Percentiles rank a stretch among this genome's conserved stretches.
Conservation (phyloP, 2,888 invertebrate genomes). For the Parnassius orleans region DNA sequence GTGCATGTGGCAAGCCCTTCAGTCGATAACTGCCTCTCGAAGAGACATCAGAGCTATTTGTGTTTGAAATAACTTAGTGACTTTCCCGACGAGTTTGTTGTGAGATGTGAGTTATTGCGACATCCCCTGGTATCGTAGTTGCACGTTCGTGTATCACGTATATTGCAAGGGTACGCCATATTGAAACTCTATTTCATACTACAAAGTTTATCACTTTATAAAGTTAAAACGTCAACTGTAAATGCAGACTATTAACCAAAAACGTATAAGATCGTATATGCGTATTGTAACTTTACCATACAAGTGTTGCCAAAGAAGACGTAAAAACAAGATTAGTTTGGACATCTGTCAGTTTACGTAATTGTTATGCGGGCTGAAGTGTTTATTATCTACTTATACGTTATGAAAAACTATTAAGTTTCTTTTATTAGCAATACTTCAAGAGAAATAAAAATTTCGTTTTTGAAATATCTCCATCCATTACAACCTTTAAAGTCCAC, state of each 20-base stretch:
- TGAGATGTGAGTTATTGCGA: conserved; percentile 50
- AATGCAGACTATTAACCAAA: neutral
- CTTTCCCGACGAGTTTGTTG: conserved; percentile 50
- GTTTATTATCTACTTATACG: neutral
- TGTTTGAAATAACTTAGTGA: conserved; percentile 70
- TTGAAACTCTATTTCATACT: conserved; percentile 33
- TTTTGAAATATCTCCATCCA: too few relatives aligned
- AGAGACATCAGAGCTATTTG: conserved; percentile 72
- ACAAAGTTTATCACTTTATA: conserved; percentile 27
- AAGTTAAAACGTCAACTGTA: conserved; percentile 10
- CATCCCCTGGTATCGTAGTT: conserved; percentile 54
- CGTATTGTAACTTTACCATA: neutral
- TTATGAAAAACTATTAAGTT: too few relatives aligned
- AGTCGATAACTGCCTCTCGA: conserved; percentile 59
- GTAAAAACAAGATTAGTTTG: conserved; percentile 4
- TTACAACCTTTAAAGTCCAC: too few relatives aligned
- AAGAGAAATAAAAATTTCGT: too few relatives aligned
- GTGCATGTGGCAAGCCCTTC: conserved; percentile 60
- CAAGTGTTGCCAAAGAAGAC: conserved; percentile 2
- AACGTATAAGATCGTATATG: neutral
- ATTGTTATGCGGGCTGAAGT: conserved; percentile 10
- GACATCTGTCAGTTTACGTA: conserved; percentile 16
- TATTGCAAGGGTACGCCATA: conserved; percentile 20
- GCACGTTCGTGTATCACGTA: conserved; percentile 47
- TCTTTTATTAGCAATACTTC: too few relatives aligned